Evolutionary conservation across 2,113 vertebrate species (phyloP).

Genomic region (Ciconia maguari): DNA sequence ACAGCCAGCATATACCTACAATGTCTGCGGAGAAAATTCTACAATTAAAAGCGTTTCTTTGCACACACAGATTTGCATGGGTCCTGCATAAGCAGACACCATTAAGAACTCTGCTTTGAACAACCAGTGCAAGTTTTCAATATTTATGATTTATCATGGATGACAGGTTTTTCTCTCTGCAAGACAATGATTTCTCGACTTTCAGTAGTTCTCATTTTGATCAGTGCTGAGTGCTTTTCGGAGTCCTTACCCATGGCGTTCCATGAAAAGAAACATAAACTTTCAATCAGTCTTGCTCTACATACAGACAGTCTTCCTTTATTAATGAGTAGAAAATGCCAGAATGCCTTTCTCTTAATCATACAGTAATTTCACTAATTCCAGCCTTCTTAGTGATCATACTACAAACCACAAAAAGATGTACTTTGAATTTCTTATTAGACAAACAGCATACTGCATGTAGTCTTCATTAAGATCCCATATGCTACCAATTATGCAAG

Average conservation of each 20-base stretch:
- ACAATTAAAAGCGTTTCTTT: neutral
- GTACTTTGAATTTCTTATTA: neutral
- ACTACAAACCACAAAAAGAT: neutral
- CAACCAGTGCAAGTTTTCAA: neutral
- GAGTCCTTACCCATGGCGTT: neutral
- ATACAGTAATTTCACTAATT: neutral
- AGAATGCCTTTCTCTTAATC: neutral
- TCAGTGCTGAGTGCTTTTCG: neutral
- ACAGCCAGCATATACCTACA: neutral
- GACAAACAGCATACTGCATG: neutral
- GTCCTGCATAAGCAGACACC: neutral
- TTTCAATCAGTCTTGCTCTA: neutral
- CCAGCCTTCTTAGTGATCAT: neutral
- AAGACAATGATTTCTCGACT: neutral
- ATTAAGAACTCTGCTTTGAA: neutral
- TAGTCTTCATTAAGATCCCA: neutral
- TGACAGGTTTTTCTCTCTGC: neutral
- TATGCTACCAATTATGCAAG: neutral
- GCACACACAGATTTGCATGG: neutral
- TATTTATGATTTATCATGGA: neutral
- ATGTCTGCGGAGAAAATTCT: neutral
- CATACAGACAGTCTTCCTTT: neutral
- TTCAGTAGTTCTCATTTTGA: neutral
- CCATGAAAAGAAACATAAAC: neutral
- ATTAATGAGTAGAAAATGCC: neutral